Evolutionary conservation across 1,140 invertebrate species (phyloP).

Genomic region (Drosophila pallidifrons): DNA sequence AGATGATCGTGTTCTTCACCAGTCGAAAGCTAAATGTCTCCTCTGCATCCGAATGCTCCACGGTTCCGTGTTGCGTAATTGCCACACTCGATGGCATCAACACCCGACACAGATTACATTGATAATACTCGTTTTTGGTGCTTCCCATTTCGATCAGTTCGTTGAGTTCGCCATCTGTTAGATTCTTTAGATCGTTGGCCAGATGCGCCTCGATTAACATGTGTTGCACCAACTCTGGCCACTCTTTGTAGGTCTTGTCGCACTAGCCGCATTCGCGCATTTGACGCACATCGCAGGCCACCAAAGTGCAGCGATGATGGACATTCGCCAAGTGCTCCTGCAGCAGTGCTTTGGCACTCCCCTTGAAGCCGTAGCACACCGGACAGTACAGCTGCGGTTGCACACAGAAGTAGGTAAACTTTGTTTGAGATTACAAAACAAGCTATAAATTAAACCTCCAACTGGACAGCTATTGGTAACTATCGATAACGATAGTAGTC

Average conservation of each 20-base stretch:
- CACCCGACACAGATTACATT: conserved; percentile 55
- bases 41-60: conserved; percentile 36
- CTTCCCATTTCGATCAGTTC: conserved; percentile 23
- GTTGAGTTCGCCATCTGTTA: conserved; percentile 39
- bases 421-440: too few relatives aligned
- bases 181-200: conserved; percentile 59
- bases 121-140: conserved; percentile 46
- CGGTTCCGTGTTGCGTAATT: conserved; percentile 46
- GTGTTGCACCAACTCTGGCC: conserved; percentile 34
- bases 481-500: too few relatives aligned
- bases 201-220: conserved; percentile 29
- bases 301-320: conserved; percentile 22
- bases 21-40: conserved; percentile 52
- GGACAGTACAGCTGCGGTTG: conserved; percentile 56
- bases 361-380: conserved; percentile 36
- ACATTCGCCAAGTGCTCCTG: conserved; percentile 35
- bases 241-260: conserved; percentile 28
- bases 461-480: too few relatives aligned
- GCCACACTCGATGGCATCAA: conserved; percentile 53
- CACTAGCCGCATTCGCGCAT: conserved; percentile 60
- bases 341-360: conserved; percentile 49
- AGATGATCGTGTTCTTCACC: conserved; percentile 35
- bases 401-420: conserved; percentile 42
- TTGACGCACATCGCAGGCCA: conserved; percentile 49
- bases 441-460: too few relatives aligned